Percentiles rank a stretch among this genome's conserved stretches.
Evolutionary conservation across 2,888 invertebrate genomes (phyloP).

Genomic region (Scrobipalpa atriplicella): DNA sequence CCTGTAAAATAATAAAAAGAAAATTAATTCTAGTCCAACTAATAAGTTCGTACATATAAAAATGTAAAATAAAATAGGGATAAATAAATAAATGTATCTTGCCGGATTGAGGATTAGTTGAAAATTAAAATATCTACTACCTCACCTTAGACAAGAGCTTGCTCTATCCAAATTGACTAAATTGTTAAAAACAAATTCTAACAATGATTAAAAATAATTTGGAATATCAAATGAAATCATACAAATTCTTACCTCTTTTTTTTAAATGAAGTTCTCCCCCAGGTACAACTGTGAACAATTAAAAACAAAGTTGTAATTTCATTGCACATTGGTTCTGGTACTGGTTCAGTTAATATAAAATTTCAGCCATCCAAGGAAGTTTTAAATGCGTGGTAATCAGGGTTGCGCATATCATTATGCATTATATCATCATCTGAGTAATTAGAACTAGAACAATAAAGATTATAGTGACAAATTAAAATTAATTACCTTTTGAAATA

Average conservation of each 20-base stretch:
- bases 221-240: conserved; percentile 38
- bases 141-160: conserved; percentile 76
- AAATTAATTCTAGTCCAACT: neutral
- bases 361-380: conserved; percentile 82
- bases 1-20: conserved; percentile 17
- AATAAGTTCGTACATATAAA: neutral
- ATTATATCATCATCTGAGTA: conserved; percentile 73
- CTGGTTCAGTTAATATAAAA: neutral
- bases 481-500: neutral
- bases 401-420: conserved; percentile 79
- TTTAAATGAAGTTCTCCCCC: too few species aligned
- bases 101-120: conserved; percentile 76
- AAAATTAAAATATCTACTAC: conserved; percentile 65
- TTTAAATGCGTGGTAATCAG: conserved; percentile 80
- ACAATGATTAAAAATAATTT: conserved; percentile 55
- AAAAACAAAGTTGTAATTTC: neutral
- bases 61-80: neutral
- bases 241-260: neutral
- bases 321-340: neutral
- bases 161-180: conserved; percentile 63
- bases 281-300: conserved; percentile 18
- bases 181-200: conserved; percentile 53
- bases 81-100: neutral
- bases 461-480: conserved; percentile 15
- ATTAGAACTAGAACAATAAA: neutral